Evolutionary conservation across 1,140 invertebrate genomes (phyloP).

Genomic region (Drosophila triauraria): DNA sequence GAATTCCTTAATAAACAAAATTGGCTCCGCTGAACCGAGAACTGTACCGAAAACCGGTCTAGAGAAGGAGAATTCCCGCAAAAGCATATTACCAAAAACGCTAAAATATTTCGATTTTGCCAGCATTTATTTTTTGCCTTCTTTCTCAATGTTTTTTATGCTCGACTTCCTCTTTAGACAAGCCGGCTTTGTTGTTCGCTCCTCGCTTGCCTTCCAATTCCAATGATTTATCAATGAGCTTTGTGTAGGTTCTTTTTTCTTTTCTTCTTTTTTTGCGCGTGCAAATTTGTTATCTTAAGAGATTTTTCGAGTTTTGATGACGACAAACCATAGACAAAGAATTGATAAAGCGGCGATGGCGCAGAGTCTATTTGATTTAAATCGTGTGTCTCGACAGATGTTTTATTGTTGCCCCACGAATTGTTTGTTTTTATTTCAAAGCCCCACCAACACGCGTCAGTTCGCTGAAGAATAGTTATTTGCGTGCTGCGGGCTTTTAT

Average conservation of each 20-base stretch:
- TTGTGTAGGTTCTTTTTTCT: slow-evolving; percentile 18
- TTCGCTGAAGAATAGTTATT: slow-evolving; percentile 37
- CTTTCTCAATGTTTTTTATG: slow-evolving; percentile 66
- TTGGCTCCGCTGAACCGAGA: not conserved
- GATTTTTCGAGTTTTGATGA: slow-evolving; percentile 47
- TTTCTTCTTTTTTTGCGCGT: slow-evolving; percentile 40
- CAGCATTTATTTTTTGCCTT: slow-evolving; percentile 14
- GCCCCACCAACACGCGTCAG: slow-evolving; percentile 36
- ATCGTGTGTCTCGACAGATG: slow-evolving; percentile 60
- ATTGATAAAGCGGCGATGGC: not conserved
- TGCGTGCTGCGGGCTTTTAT: slow-evolving; percentile 34
- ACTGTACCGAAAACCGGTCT: slow-evolving; percentile 32
- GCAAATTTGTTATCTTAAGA: slow-evolving; percentile 61
- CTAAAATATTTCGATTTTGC: slow-evolving; percentile 29
- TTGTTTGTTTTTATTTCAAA: slow-evolving; percentile 25
- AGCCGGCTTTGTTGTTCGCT: slow-evolving; percentile 27
- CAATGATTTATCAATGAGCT: slow-evolving; percentile 71
- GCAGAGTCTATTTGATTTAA: slow-evolving; percentile 37
- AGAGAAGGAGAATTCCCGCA: slow-evolving; percentile 8
- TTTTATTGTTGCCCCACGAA: slow-evolving; percentile 42
- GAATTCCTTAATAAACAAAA: slow-evolving; percentile 18
- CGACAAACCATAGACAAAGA: slow-evolving; percentile 39
- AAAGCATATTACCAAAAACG: slow-evolving; percentile 37
- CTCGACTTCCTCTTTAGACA: slow-evolving; percentile 62
- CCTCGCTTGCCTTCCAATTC: slow-evolving; percentile 21